These are phyloP conservation scores for Heliconius hermathena DNA, from an alignment of 1,140 invertebrate species.

Conservation along the genomic window DNA sequence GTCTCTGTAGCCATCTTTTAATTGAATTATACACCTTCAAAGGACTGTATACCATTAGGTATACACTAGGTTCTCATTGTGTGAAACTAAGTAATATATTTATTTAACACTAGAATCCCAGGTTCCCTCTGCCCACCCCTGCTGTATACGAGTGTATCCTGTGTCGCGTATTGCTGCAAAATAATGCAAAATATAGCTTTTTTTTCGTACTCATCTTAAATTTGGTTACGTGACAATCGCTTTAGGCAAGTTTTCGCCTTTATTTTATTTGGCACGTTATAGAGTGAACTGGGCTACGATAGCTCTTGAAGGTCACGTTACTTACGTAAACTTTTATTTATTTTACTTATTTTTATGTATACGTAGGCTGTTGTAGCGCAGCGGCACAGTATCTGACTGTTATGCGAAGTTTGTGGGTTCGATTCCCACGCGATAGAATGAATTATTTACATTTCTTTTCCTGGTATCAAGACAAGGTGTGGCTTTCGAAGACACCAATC, in stretches of 20 bases:
- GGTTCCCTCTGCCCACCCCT: too few relatives aligned
- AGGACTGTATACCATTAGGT: too few relatives aligned
- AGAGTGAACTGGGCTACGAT: background rate
- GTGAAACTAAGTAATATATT: too few relatives aligned
- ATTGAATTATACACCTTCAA: too few relatives aligned
- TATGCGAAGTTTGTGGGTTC: background rate
- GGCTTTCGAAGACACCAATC: background rate
- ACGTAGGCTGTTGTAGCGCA: background rate
- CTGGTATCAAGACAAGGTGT: too few relatives aligned
- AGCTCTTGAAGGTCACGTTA: constrained; percentile 8
- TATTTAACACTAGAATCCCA: too few relatives aligned
- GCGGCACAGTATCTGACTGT: background rate
- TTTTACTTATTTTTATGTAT: background rate
- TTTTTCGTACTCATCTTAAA: background rate
- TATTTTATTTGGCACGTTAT: constrained; percentile 19
- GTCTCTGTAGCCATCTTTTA: too few relatives aligned
- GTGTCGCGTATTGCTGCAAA: background rate
- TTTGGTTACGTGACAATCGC: background rate
- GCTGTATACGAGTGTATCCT: too few relatives aligned
- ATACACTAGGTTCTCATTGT: too few relatives aligned
- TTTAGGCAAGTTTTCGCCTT: background rate
- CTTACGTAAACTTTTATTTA: constrained; percentile 4
- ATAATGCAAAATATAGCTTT: background rate
- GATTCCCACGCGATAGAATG: background rate
- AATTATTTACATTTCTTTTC: background rate